Evolutionary conservation across 2,113 vertebrate species (phyloP), one percentile per base, ranked within the genome.

Genomic region (Elephantulus edwardii): DNA sequence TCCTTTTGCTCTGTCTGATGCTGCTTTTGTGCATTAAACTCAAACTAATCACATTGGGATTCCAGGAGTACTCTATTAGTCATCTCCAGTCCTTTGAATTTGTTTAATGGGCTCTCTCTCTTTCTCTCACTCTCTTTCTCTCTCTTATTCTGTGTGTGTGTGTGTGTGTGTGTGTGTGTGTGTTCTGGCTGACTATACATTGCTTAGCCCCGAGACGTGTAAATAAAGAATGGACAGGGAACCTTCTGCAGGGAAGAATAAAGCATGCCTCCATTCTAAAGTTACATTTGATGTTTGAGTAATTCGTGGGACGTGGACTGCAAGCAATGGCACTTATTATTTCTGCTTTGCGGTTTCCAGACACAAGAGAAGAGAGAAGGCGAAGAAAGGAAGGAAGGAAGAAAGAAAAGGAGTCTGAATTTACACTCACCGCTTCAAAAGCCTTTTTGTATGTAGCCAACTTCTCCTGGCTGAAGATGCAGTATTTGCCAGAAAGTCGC

Each of bases 351-450:
- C 85, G 68, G 97, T 96, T 97, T 96, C 92, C 97, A 97, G 98
- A 97, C 97, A 96, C 93, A 96, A 95, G 96, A 98, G 97, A 96
- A 96, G 97, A 96, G 93, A 79, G 96, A 93, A 95, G 95, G 96
- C 74, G 13, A 93, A 90, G n/a, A 85, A 97, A 97, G 96, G 96
- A 96, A 97, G 96, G 96, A 96, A 97, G 97, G 95, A 97, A 97
- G 89, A 92, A 96, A 97, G 96, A 97, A 97, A 97, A 97, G 95
- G 96, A 97, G 97, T 94, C 97, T 97, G 97, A 97, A 97, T 96
- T 98, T 98, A 98, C 97, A 98, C 98, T 98, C 97, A 98, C 98
- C 58, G 97, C 98, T 98, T 99, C 98, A 98, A 99, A 99, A 98
- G 98, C 98, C 96, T 97, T 98, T 98, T 99, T 99, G 98, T 99